phyloP scores from a whole-genome alignment of 2,113 vertebrate genomes.

The Cettia cetti region DNA sequence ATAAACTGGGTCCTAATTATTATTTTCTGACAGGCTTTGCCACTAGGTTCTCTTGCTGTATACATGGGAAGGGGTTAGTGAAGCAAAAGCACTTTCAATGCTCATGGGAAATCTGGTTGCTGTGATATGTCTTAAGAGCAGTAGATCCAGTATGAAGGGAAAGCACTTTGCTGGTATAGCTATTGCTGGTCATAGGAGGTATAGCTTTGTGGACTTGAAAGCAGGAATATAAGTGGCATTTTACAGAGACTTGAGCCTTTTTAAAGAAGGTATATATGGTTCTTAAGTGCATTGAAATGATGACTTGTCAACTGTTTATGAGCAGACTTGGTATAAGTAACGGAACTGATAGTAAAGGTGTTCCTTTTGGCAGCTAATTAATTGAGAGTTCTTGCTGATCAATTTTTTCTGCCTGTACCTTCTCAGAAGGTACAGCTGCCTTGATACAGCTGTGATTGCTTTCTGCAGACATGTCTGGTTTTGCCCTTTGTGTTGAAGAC shows the following conservation, averaged over 20 bases:
- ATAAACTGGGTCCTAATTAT: not conserved
- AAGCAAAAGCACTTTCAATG: not conserved
- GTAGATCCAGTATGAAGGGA: not conserved
- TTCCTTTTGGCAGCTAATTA: not conserved
- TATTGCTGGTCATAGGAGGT: not conserved
- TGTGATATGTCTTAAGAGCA: not conserved
- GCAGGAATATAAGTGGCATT: not conserved
- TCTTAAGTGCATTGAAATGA: not conserved
- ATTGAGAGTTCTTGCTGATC: not conserved
- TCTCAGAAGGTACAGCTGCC: not conserved
- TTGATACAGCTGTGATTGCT: not conserved
- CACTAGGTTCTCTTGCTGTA: not conserved
- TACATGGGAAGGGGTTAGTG: not conserved
- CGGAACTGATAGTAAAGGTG: not conserved
- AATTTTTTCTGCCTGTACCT: not conserved
- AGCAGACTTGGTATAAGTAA: not conserved
- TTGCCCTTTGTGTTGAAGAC: not conserved
- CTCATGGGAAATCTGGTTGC: not conserved
- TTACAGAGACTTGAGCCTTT: not conserved
- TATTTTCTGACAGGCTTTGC: not conserved
- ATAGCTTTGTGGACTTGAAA: not conserved
- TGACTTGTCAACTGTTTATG: not conserved
- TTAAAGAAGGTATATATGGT: rapidly evolving
- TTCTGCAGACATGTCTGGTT: not conserved
- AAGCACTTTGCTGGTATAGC: not conserved